Percentiles rank a stretch among this genome's conserved stretches.
Evolutionary conservation across 2,797 vertebrate species (phyloP).

Genomic region (Pipistrellus kuhlii): DNA sequence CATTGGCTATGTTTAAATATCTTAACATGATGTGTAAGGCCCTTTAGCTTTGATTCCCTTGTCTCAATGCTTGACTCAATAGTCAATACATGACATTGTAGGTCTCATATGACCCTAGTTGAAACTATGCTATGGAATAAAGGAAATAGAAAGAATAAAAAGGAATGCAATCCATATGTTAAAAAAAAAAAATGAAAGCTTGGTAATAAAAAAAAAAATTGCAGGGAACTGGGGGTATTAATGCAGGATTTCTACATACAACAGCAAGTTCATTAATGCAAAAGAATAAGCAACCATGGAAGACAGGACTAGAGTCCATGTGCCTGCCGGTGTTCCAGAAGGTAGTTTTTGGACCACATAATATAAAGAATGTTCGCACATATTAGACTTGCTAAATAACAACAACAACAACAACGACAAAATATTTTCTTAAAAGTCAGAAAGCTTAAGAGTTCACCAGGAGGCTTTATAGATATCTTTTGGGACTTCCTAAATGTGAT

Average conservation of each 20-base stretch:
- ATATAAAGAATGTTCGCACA: neutral
- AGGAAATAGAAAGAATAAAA: neutral
- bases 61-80: neutral
- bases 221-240: neutral
- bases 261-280: neutral
- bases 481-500: neutral
- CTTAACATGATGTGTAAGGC: neutral
- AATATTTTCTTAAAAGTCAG: neutral
- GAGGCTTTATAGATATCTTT: neutral
- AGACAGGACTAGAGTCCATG: neutral
- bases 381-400: conserved; percentile 8
- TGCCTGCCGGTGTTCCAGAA: neutral
- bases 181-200: neutral
- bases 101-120: neutral
- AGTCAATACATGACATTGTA: neutral
- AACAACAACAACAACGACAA: neutral
- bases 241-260: neutral
- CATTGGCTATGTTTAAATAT: neutral
- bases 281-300: neutral
- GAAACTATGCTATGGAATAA: neutral
- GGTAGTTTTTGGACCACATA: neutral
- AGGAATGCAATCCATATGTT: neutral
- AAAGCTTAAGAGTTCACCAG: conserved; percentile 38
- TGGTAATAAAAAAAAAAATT: neutral
- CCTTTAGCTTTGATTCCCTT: neutral